Evolutionary conservation across 2,888 invertebrate species (phyloP), one percentile per base, ranked within the genome.

Genomic region (Autographa pulchrina): DNA sequence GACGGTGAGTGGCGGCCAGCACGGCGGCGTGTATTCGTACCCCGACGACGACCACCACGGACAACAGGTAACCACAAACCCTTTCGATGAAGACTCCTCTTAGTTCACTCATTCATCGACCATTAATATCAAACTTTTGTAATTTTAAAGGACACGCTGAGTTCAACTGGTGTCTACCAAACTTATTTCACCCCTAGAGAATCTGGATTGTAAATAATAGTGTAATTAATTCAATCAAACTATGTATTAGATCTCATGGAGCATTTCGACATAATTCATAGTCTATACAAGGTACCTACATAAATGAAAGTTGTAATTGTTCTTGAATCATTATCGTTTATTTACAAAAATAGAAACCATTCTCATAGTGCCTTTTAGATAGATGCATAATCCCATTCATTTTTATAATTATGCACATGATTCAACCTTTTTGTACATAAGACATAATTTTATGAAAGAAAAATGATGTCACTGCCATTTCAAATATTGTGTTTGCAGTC

Each of bases 321-420:
- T 85, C 81, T 87, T 86, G 82, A 88, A 89, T 88, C 80, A 90
- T 89, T 84, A 85, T 75, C 54, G 48, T 94, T 94, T 95, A 95
- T 94, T 94, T 94, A 95, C 94, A 95, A 95, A 94, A 95, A 93
- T 94, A 94, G 91, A 93, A 93, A 93, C 89, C 83, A 89, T 89
- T 86, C 88, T 71, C 72, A 82, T 79, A 88, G 86, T 88, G 88
- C 85, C 86, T 89, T 87, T 86, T 80, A 63, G 70, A 89, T 88
- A 62, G 70, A 89, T 88, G 82, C 86, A 84, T 82, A 86, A 87
- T 88, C 83, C 86, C 84, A 82, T 80, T 83, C 85, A 85, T 81
- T 86, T 83, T 86, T 85, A 86, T 87, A 83, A 88, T 90, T 90
- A 90, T 90, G 90, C 92, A 92, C 93, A 90, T 93, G 91, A 92